phyloP scores from a whole-genome alignment of 2,797 vertebrate genomes.

The Uromys caudimaculatus region DNA sequence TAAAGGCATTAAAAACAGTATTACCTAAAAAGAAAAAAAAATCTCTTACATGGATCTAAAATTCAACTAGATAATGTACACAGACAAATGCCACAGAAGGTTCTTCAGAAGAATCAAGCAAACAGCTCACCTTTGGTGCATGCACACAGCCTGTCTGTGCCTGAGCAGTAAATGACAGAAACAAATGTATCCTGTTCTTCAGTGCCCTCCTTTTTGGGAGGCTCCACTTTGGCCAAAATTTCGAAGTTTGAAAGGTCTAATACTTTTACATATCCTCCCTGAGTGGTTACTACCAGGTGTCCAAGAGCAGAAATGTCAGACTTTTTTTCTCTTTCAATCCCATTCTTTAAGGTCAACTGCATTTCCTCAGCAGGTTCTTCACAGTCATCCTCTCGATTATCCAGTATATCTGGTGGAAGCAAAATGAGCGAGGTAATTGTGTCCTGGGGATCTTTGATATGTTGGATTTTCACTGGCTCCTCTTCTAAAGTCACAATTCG shows the following conservation, averaged over 20 bases:
- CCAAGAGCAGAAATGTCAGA: constrained; percentile 92
- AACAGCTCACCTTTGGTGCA: constrained; percentile 97
- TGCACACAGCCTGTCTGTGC: constrained; percentile 98
- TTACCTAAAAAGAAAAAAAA: not conserved
- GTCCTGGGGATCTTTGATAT: constrained; percentile 97
- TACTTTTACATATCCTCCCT: constrained; percentile 97
- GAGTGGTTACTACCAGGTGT: constrained; percentile 98
- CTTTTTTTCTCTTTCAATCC: constrained; percentile 91
- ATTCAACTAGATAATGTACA: not conserved
- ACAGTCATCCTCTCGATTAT: constrained; percentile 96
- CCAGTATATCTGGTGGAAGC: constrained; percentile 97
- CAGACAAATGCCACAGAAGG: not conserved
- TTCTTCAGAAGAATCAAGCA: not conserved
- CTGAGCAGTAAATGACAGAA: constrained; percentile 99
- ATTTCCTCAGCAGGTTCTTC: constrained; percentile 95
- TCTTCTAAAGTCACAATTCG: constrained; percentile 98
- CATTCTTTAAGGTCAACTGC: constrained; percentile 90
- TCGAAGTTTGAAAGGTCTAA: constrained; percentile 97
- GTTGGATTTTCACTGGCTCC: constrained; percentile 97
- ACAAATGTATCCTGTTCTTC: constrained; percentile 97
- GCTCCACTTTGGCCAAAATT: constrained; percentile 98
- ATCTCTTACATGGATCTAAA: constrained; percentile 22
- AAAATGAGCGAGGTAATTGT: constrained; percentile 97
- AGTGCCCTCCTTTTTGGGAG: constrained; percentile 95
- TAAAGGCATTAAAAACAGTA: constrained; percentile 17